Conservation (phyloP, 2,888 invertebrate genomes). For the Pristionchus exspectatus region DNA sequence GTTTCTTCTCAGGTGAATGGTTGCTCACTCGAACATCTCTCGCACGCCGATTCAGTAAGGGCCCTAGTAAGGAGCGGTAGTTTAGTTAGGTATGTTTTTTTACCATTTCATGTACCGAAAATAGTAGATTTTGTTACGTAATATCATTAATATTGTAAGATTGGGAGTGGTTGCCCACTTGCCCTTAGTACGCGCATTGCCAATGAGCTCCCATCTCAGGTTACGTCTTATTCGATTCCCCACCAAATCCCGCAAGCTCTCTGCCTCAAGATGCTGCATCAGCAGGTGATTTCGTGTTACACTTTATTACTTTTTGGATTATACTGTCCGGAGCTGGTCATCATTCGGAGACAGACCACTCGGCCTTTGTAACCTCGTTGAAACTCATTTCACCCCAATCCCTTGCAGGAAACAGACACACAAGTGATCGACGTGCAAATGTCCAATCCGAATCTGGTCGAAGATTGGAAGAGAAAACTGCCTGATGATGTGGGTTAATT, state of each 20-base stretch:
- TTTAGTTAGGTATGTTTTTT: slow-evolving; percentile 84
- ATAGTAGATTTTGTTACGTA: too few relatives aligned
- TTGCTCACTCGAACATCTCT: slow-evolving; percentile 92
- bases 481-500: slow-evolving; percentile 59
- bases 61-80: slow-evolving; percentile 94
- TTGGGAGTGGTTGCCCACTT: not conserved
- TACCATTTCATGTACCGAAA: too few relatives aligned
- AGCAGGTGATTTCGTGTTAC: slow-evolving; percentile 67
- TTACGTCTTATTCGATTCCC: slow-evolving; percentile 83
- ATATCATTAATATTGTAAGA: not conserved
- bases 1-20: slow-evolving; percentile 86
- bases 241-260: slow-evolving; percentile 73
- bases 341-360: too few relatives aligned
- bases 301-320: not conserved
- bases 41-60: slow-evolving; percentile 97
- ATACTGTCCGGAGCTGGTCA: too few relatives aligned
- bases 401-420: slow-evolving; percentile 72
- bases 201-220: slow-evolving; percentile 19
- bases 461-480: slow-evolving; percentile 66
- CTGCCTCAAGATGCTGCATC: slow-evolving; percentile 77
- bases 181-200: not conserved
- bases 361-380: too few relatives aligned
- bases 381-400: not conserved
- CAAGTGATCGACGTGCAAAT: slow-evolving; percentile 76
- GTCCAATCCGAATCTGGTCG: slow-evolving; percentile 67